Evolutionary conservation across 1,140 invertebrate species (phyloP), one percentile per base, ranked within the genome.

Genomic region (Anastatus disparis): DNA sequence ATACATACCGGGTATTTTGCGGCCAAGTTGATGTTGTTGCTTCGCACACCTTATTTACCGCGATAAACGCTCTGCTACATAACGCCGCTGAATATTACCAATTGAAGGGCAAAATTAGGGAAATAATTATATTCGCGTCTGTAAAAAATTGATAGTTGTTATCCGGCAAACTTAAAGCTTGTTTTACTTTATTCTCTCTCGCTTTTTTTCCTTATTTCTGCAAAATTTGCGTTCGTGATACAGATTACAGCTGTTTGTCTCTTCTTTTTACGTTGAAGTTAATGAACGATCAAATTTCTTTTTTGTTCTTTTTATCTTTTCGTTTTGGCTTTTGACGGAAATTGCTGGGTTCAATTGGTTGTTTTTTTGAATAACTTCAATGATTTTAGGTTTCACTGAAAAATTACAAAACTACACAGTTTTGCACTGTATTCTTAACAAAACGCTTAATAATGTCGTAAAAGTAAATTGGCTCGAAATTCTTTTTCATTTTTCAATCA

Each of bases 1-100:
- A n/a, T n/a, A n/a, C n/a, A n/a, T n/a, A n/a, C 9, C 50, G 26
- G 27, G 59, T 44, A 63, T 42, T 62, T 62, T 35, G 44, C 20
- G 61, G 12, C 20, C 20, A n/a, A n/a, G 48, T 9, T 22, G 53
- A 56, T 31, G 15, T 38, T 22, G 31, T n/a, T n/a, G 29, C 24
- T 48, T 24, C 29, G 58, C 17, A 48, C 52, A 55, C 38, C 31
- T 56, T 56, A 66, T 66, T 66, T 70, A 71, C 64, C 68, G 53
- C 65, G 62, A 42, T 35, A 55, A 31, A 35, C 40, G 62, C 65
- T n/a, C n/a, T 35, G 46, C 35, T 31, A 52, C 52, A 38, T 27
- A 10, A 35, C 31, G 31, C 31, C 10, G 4, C 31, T n/a, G n/a
- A n/a, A n/a, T n/a, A n/a, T n/a, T 4, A 35, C 10, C 22, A 55